phyloP scores from a whole-genome alignment of 2,797 vertebrate species.

The Galagoides demidoff region DNA sequence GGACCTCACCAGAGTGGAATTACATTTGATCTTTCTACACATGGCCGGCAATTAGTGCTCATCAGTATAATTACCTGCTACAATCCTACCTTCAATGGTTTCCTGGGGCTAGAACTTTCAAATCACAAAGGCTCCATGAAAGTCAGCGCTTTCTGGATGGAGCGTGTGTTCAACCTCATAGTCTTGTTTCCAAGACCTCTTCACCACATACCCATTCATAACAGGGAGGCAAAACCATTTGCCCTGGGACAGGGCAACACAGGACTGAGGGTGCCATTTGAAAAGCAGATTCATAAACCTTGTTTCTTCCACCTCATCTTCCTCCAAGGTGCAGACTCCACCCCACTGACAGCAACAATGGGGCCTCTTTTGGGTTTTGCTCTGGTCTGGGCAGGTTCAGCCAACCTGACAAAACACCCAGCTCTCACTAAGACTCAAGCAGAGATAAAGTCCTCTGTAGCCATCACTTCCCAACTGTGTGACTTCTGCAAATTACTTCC shows the following conservation, averaged over 20 bases:
- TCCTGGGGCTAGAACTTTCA: background rate
- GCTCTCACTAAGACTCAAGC: background rate
- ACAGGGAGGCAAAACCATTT: background rate
- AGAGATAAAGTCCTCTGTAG: background rate
- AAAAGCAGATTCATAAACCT: background rate
- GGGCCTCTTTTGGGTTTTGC: background rate
- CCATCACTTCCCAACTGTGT: background rate
- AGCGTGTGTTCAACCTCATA: background rate
- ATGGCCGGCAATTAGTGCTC: background rate
- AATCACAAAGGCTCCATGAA: background rate
- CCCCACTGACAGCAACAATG: background rate
- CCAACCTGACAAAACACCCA: background rate
- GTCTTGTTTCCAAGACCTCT: background rate
- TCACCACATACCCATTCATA: background rate
- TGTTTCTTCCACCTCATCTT: background rate
- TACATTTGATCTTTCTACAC: background rate
- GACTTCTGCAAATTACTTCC: background rate
- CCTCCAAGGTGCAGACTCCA: background rate
- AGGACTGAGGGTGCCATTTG: background rate
- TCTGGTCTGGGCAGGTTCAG: background rate
- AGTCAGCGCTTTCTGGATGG: background rate
- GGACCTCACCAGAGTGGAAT: background rate
- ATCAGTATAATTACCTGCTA: background rate
- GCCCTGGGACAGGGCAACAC: background rate
- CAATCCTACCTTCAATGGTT: background rate